phyloP scores from a whole-genome alignment of 2,797 vertebrate genomes.

The Champsocephalus gunnari region DNA sequence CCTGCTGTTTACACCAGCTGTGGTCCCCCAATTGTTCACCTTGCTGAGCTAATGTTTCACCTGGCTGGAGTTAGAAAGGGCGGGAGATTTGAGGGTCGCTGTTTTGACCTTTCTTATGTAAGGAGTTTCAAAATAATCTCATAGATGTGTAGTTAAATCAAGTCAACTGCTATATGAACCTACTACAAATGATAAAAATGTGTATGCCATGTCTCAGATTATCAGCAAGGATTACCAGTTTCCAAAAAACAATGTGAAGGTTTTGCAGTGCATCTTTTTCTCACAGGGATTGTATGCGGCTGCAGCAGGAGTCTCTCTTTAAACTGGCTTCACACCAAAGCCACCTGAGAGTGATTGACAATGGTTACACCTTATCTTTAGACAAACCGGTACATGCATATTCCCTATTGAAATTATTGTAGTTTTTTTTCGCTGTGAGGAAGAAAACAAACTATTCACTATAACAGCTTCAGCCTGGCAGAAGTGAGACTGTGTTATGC shows the following conservation, averaged over 20 bases:
- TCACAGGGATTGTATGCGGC: constrained; percentile 27
- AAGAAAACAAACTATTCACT: constrained; percentile 31
- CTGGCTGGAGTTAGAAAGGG: constrained; percentile 33
- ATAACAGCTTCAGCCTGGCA: constrained; percentile 42
- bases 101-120: neutral
- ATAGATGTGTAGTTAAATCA: neutral
- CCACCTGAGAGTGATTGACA: constrained; percentile 12
- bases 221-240: neutral
- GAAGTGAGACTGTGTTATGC: constrained; percentile 67
- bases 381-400: constrained; percentile 37
- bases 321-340: constrained; percentile 17
- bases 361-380: constrained; percentile 5
- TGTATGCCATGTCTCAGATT: neutral
- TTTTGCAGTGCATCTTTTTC: constrained; percentile 23
- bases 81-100: neutral
- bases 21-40: constrained; percentile 29
- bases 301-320: constrained; percentile 26
- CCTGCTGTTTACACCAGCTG: constrained; percentile 67
- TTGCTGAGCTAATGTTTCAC: constrained; percentile 75
- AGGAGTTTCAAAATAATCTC: neutral
- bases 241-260: neutral
- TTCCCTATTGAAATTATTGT: neutral
- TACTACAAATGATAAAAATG: neutral
- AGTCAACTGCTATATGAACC: neutral
- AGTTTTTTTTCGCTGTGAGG: neutral